These are phyloP conservation scores for Hartigia nigra DNA, from an alignment of 2,888 invertebrate species.

Conservation along the genomic window DNA sequence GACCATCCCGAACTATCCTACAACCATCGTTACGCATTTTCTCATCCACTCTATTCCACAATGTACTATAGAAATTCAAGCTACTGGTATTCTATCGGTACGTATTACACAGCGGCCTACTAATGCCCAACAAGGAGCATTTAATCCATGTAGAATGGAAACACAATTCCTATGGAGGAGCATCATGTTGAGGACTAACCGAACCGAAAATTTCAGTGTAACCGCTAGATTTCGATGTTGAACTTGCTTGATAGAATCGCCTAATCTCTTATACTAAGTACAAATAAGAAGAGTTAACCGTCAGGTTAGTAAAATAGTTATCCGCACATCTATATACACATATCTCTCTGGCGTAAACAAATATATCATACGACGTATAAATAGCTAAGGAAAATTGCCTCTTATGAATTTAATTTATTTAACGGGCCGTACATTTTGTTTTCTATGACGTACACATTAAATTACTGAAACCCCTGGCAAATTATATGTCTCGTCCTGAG, in stretches of 20 bases:
- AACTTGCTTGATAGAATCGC: not conserved
- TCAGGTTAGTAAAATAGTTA: not conserved
- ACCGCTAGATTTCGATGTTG: not conserved
- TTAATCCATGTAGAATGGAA: not conserved
- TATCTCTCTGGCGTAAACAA: not conserved
- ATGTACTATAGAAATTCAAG: not conserved
- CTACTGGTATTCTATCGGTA: not conserved
- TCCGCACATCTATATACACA: not conserved
- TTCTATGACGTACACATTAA: not conserved
- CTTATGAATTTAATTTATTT: slow-evolving; percentile 21
- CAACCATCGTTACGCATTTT: not conserved
- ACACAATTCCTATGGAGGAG: not conserved
- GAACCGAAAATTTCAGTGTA: not conserved
- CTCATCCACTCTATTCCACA: not conserved
- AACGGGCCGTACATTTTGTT: not conserved
- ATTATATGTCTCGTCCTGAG: not conserved
- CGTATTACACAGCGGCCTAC: not conserved
- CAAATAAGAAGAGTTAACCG: not conserved
- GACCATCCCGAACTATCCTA: not conserved
- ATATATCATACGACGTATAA: not conserved
- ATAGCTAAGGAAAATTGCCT: slow-evolving; percentile 11
- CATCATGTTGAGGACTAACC: not conserved
- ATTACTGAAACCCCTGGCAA: not conserved
- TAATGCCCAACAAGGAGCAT: not conserved
- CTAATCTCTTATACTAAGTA: not conserved